Conservation (phyloP, 2,797 vertebrate genomes). For the Aphelocoma californica region DNA sequence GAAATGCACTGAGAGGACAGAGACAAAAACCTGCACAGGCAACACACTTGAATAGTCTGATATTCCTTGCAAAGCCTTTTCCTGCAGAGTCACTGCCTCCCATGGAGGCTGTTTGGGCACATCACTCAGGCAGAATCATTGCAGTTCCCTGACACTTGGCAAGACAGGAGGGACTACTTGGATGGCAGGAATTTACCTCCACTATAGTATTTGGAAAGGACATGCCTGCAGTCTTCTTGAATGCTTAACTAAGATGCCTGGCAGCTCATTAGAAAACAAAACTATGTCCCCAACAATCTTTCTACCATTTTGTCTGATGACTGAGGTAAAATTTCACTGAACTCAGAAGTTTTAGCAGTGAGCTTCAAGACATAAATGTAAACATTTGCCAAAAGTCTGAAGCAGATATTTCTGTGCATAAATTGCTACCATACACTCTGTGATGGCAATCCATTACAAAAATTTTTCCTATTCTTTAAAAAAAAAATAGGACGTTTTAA, state of each 20-base stretch:
- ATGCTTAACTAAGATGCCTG: not conserved
- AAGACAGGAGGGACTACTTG: not conserved
- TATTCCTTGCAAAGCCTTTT: not conserved
- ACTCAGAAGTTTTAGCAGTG: not conserved
- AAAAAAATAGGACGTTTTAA: not conserved
- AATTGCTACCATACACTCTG: not conserved
- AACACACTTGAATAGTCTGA: not conserved
- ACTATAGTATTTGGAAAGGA: not conserved
- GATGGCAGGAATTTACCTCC: not conserved
- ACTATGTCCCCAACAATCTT: not conserved
- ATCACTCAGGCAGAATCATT: not conserved
- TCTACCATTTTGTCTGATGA: not conserved
- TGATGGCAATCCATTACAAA: not conserved
- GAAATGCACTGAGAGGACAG: not conserved
- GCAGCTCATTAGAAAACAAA: not conserved
- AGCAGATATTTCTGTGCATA: not conserved
- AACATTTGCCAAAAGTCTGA: not conserved
- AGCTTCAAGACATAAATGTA: not conserved
- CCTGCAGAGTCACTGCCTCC: not conserved
- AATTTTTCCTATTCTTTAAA: not conserved
- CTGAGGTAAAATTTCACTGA: not conserved
- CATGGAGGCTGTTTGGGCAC: not conserved
- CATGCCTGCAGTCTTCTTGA: not conserved
- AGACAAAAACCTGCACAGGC: not conserved
- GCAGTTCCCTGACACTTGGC: not conserved